phyloP scores from a whole-genome alignment of 2,888 invertebrate genomes.

The Synergus japonicus region DNA sequence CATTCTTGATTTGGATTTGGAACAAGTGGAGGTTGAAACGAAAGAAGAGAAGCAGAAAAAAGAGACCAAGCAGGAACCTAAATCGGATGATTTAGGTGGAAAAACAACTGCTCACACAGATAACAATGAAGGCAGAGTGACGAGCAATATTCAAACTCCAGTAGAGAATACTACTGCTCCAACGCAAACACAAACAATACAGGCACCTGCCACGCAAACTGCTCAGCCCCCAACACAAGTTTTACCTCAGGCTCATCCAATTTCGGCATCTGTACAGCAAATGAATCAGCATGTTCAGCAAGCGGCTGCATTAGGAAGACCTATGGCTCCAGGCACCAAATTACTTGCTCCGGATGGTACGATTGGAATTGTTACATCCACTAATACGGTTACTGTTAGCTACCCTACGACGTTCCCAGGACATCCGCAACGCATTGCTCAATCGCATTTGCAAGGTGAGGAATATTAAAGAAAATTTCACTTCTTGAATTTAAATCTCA shows the following conservation, averaged over 20 bases:
- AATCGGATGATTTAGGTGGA: constrained; percentile 62
- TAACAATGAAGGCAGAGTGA: constrained; percentile 55
- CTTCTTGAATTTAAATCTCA: constrained; percentile 11
- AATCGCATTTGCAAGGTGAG: constrained; percentile 73
- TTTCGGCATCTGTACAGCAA: constrained; percentile 76
- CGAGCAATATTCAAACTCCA: constrained; percentile 58
- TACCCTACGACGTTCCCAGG: constrained; percentile 74
- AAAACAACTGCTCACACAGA: constrained; percentile 60
- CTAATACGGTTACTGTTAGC: constrained; percentile 78
- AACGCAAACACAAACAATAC: constrained; percentile 62
- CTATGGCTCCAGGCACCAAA: constrained; percentile 80
- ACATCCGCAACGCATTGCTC: constrained; percentile 72
- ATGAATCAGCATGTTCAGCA: constrained; percentile 83
- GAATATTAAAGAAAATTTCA: neutral
- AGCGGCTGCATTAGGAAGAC: constrained; percentile 81
- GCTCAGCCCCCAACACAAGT: constrained; percentile 61
- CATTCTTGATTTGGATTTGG: constrained; percentile 91
- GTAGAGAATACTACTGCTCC: constrained; percentile 60
- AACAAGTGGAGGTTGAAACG: constrained; percentile 84
- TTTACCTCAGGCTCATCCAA: constrained; percentile 75
- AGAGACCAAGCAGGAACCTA: constrained; percentile 70
- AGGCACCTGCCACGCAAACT: constrained; percentile 62
- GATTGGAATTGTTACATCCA: constrained; percentile 83
- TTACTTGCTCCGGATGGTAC: constrained; percentile 82
- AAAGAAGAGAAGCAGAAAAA: constrained; percentile 81